These are phyloP conservation scores for Trypoxylus dichotomus DNA, from an alignment of 1,140 invertebrate species.

Conservation along the genomic window DNA sequence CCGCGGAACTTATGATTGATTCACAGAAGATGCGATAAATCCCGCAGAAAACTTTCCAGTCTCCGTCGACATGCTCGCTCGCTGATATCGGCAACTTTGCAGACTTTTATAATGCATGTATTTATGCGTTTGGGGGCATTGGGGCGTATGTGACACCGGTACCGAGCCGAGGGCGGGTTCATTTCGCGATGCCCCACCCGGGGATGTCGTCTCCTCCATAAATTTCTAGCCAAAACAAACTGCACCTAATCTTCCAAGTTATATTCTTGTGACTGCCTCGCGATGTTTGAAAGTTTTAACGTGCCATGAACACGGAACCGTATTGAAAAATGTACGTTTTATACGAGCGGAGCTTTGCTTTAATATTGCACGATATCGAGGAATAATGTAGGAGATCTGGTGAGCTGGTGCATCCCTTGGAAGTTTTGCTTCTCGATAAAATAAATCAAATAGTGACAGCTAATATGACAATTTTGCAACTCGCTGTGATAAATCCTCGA, in stretches of 20 bases:
- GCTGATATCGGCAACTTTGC: background rate
- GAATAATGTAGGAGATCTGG: background rate
- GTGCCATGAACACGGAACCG: background rate
- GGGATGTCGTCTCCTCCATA: background rate
- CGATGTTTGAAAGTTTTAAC: background rate
- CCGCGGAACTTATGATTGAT: background rate
- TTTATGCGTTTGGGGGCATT: background rate
- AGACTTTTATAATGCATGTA: background rate
- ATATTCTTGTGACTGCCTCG: background rate
- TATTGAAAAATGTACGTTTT: background rate
- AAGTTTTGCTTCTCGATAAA: no score
- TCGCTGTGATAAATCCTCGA: no score
- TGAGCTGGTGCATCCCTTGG: no score
- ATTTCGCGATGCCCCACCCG: background rate
- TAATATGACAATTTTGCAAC: no score
- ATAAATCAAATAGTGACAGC: no score
- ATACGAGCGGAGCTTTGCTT: background rate
- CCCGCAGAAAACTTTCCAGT: background rate
- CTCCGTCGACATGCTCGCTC: background rate
- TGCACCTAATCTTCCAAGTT: background rate
- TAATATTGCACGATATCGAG: background rate
- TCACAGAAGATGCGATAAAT: background rate
- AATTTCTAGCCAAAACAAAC: background rate
- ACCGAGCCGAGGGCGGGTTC: background rate
- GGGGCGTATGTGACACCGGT: background rate